These are phyloP conservation scores for Heliothis peltigera DNA, from an alignment of 2,888 invertebrate genomes.

Conservation along the genomic window DNA sequence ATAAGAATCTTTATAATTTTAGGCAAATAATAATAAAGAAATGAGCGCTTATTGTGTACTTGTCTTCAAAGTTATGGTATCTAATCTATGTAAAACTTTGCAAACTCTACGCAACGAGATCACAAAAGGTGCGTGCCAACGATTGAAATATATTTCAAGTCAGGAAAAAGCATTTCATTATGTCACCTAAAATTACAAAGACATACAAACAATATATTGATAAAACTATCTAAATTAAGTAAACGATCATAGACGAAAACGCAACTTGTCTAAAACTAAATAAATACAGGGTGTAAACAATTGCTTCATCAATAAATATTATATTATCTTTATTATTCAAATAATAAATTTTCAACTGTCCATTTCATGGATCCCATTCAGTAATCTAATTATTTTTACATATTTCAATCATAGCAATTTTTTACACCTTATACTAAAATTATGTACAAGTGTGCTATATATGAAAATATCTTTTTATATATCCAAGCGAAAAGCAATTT, in stretches of 20 bases:
- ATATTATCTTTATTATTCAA: conserved; percentile 40
- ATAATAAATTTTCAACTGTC: conserved; percentile 55
- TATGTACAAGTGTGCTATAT: conserved; percentile 83
- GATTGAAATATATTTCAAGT: neutral
- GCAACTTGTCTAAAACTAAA: conserved; percentile 70
- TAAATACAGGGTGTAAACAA: conserved; percentile 83
- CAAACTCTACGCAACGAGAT: neutral
- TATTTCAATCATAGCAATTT: conserved; percentile 74
- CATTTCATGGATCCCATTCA: conserved; percentile 74
- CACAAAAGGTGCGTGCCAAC: neutral
- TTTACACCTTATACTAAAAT: conserved; percentile 81
- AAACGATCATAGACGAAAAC: conserved; percentile 69
- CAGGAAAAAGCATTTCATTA: neutral
- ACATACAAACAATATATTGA: conserved; percentile 53
- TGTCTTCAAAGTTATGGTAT: neutral
- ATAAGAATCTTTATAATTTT: conserved; percentile 60
- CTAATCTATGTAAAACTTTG: neutral
- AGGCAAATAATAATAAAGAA: conserved; percentile 37
- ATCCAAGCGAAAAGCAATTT: conserved; percentile 71
- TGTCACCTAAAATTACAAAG: conserved; percentile 62
- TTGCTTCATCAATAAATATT: conserved; percentile 68
- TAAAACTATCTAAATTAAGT: conserved; percentile 73
- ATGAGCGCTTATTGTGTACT: conserved; percentile 4
- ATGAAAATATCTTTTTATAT: conserved; percentile 78
- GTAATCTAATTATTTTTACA: conserved; percentile 60